Evolutionary conservation across 2,888 invertebrate genomes (phyloP).

Genomic region (Leptinotarsa rubiginosa): DNA sequence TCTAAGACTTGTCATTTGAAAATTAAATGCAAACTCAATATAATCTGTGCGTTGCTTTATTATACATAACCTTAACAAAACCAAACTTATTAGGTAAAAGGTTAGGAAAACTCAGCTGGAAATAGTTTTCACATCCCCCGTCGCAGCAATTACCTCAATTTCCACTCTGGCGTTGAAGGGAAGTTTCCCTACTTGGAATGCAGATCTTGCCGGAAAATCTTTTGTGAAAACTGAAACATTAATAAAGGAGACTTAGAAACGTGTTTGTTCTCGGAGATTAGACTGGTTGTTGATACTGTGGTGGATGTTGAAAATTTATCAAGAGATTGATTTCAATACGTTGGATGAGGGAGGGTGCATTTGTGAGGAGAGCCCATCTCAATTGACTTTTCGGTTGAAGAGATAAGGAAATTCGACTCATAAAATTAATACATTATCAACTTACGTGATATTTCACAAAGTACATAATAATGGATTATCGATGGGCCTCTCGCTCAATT

Average conservation of each 20-base stretch:
- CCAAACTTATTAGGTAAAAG: not conserved
- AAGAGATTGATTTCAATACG: not conserved
- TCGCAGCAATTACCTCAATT: constrained; percentile 87
- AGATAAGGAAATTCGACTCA: too few relatives aligned
- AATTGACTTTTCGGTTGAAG: not conserved
- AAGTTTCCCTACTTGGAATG: constrained; percentile 84
- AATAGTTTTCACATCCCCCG: constrained; percentile 72
- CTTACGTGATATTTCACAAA: too few relatives aligned
- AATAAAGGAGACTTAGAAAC: constrained; percentile 20
- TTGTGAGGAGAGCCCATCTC: not conserved
- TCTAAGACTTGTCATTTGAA: too few relatives aligned
- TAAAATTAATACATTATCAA: too few relatives aligned
- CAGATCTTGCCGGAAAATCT: constrained; percentile 85
- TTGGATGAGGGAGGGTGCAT: not conserved
- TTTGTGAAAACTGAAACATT: constrained; percentile 80
- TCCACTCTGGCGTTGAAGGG: constrained; percentile 84
- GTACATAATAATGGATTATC: too few relatives aligned
- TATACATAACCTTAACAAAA: not conserved
- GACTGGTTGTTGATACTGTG: constrained; percentile 2
- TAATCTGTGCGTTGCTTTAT: not conserved
- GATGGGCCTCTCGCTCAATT: too few relatives aligned
- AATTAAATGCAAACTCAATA: too few relatives aligned
- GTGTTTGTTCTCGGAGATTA: constrained; percentile 1
- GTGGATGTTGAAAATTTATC: not conserved
- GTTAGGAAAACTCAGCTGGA: not conserved